phyloP scores from a whole-genome alignment of 2,888 invertebrate species.

The Lobophora halterata region DNA sequence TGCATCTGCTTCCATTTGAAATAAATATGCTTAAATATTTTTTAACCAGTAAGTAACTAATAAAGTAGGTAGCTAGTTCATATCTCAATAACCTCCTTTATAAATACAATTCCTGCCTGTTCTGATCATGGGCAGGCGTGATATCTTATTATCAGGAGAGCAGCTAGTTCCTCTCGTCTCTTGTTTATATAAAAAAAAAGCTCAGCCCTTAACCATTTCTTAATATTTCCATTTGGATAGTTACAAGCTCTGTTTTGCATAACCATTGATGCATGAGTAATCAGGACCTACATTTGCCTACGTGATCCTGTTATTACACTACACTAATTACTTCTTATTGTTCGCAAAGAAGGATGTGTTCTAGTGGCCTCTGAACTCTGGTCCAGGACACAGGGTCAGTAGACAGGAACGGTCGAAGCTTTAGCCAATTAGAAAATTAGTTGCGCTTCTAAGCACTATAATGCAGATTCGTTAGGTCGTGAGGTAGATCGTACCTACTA shows the following conservation, averaged over 20 bases:
- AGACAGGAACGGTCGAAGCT: conserved; percentile 51
- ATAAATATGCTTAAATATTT: no score
- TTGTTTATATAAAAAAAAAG: no score
- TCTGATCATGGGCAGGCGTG: no score
- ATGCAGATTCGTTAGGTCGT: no score
- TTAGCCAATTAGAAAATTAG: conserved; percentile 48
- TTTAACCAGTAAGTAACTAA: no score
- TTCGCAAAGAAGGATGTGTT: conserved; percentile 56
- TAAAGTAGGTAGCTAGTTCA: no score
- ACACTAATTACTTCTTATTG: conserved; percentile 40
- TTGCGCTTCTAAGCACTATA: conserved; percentile 27
- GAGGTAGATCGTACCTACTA: no score
- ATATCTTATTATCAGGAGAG: no score
- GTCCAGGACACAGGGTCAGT: conserved; percentile 51
- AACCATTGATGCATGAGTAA: neutral
- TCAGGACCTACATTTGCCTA: conserved; percentile 5
- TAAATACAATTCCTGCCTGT: no score
- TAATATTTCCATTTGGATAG: neutral
- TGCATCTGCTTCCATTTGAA: no score
- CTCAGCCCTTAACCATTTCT: neutral
- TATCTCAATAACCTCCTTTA: no score
- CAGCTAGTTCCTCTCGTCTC: no score
- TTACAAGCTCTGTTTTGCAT: neutral
- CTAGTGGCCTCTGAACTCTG: conserved; percentile 54
- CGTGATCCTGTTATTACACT: conserved; percentile 5